These are phyloP conservation scores for Agriopis aurantiaria DNA, from an alignment of 2,888 invertebrate species.

Conservation along the genomic window DNA sequence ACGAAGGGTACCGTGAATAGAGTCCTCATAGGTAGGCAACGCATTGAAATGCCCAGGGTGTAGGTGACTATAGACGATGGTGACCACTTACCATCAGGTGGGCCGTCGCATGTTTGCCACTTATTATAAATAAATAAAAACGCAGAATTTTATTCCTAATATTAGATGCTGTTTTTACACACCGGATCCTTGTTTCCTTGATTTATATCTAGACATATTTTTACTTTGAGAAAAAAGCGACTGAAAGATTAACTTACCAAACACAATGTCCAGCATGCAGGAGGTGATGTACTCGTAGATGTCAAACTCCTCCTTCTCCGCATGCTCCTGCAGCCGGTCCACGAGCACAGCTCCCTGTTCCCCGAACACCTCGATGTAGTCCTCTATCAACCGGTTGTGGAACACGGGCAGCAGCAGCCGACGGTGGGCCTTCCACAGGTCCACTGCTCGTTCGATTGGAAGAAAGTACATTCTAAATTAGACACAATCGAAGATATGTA, in stretches of 20 bases:
- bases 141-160: too few relatives aligned
- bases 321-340: constrained; percentile 54
- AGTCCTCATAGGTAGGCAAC: too few relatives aligned
- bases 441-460: constrained; percentile 65
- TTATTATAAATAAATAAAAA: too few relatives aligned
- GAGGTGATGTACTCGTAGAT: constrained; percentile 83
- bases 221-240: neutral
- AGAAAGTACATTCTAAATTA: neutral
- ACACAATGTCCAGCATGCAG: constrained; percentile 88
- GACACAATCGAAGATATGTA: neutral
- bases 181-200: too few relatives aligned
- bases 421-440: constrained; percentile 87
- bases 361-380: constrained; percentile 87
- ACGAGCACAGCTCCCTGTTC: constrained; percentile 67
- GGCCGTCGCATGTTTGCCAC: too few relatives aligned
- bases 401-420: constrained; percentile 88
- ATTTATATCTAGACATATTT: too few relatives aligned
- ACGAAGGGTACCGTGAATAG: too few relatives aligned
- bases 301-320: constrained; percentile 77
- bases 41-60: too few relatives aligned
- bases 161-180: too few relatives aligned
- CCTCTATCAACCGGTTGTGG: constrained; percentile 87
- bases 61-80: too few relatives aligned
- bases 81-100: too few relatives aligned
- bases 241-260: constrained; percentile 72